These are phyloP conservation scores for Steinernema khuongi DNA, from an alignment of 1,140 invertebrate species.

Conservation along the genomic window DNA sequence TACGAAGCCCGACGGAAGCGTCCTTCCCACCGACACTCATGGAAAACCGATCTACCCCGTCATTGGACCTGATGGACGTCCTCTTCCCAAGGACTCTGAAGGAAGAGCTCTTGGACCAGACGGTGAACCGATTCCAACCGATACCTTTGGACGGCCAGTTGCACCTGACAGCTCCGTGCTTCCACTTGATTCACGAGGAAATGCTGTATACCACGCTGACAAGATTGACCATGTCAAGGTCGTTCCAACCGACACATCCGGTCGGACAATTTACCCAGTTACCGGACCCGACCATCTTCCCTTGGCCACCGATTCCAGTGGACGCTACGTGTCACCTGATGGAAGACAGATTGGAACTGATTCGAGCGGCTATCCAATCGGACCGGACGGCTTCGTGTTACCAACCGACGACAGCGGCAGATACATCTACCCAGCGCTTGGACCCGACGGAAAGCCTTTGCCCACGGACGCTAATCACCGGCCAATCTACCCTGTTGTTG, in stretches of 20 bases:
- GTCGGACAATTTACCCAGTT: background rate
- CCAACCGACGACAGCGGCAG: background rate
- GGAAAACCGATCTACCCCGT: constrained; percentile 28
- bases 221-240: background rate
- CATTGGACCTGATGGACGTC: constrained; percentile 20
- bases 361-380: background rate
- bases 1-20: constrained; percentile 25
- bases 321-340: background rate
- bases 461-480: too few species aligned
- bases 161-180: constrained; percentile 16
- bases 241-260: constrained; percentile 14
- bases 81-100: background rate
- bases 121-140: constrained; percentile 10
- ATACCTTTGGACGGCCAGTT: background rate
- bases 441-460: background rate
- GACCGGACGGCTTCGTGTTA: too few species aligned
- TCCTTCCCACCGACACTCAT: constrained; percentile 16
- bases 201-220: background rate
- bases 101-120: background rate
- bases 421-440: constrained; percentile 14
- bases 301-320: constrained; percentile 21
- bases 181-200: background rate
- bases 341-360: too few species aligned
- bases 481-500: background rate
- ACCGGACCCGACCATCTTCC: constrained; percentile 17